A percentile compares a stretch with the other conserved stretches of the same genome.
These are phyloP conservation scores for Myiagra hebetior DNA, from an alignment of 2,113 vertebrate genomes.

Conservation along the genomic window DNA sequence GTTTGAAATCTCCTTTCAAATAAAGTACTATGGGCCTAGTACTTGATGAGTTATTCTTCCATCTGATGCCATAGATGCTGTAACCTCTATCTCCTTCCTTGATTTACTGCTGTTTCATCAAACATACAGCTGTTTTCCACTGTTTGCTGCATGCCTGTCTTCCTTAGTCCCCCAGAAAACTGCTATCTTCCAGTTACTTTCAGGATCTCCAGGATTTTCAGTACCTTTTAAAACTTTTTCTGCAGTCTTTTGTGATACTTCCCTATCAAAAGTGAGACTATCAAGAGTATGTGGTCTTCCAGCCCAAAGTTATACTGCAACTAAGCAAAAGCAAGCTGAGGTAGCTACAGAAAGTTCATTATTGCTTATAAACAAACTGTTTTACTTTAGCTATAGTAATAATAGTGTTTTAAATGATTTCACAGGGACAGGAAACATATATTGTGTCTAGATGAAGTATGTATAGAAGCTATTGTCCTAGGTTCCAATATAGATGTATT, in stretches of 20 bases:
- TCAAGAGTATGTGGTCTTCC: background rate
- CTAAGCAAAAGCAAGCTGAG: background rate
- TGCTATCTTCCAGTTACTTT: background rate
- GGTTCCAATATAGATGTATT: no score
- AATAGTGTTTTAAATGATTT: background rate
- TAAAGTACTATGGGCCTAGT: background rate
- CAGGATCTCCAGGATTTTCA: background rate
- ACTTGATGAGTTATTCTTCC: background rate
- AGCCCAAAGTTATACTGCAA: background rate
- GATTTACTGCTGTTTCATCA: background rate
- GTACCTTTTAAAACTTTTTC: background rate
- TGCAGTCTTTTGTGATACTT: background rate
- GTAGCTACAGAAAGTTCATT: background rate
- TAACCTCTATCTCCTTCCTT: background rate
- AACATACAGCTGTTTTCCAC: background rate
- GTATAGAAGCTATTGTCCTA: background rate
- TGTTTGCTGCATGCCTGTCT: background rate
- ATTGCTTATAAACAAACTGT: background rate
- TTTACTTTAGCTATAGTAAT: background rate
- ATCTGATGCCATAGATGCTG: background rate
- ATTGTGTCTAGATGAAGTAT: background rate
- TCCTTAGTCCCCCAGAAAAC: background rate
- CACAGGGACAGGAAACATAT: background rate
- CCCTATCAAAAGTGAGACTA: background rate
- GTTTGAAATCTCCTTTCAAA: background rate